Evolutionary conservation across 2,113 vertebrate genomes (phyloP).

Genomic region (Amblyornis subalaris): DNA sequence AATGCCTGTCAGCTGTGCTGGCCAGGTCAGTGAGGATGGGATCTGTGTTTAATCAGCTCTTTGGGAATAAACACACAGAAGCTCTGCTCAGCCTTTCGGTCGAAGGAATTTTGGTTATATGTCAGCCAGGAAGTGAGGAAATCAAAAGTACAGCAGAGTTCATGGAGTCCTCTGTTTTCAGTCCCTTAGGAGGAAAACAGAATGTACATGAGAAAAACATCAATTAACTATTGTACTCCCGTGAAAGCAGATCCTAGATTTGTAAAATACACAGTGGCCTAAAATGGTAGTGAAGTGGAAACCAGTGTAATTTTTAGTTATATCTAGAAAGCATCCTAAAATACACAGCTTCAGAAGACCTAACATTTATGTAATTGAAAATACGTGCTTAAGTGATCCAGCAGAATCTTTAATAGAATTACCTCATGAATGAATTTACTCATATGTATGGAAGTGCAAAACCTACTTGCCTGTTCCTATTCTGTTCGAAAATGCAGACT

Average conservation of each 20-base stretch:
- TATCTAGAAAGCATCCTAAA: background rate
- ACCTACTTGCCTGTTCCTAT: background rate
- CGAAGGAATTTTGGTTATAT: slow-evolving; percentile 27
- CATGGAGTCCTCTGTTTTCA: slow-evolving; percentile 20
- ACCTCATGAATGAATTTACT: background rate
- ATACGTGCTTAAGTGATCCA: background rate
- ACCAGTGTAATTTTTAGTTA: background rate
- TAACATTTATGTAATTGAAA: background rate
- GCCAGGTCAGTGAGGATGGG: background rate
- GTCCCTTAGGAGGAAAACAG: slow-evolving; percentile 30
- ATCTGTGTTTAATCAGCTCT: background rate
- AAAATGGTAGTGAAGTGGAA: background rate
- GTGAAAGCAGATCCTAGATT: background rate
- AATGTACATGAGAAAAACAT: slow-evolving; percentile 19
- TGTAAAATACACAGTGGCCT: background rate
- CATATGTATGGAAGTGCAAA: background rate
- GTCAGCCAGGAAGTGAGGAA: slow-evolving; percentile 47
- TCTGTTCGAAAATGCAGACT: background rate
- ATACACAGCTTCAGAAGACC: background rate
- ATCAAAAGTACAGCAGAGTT: slow-evolving; percentile 45
- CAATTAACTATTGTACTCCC: slow-evolving; percentile 1
- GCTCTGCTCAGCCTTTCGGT: background rate
- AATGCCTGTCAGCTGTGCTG: background rate
- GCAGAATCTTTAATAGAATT: background rate
- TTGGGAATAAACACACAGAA: slow-evolving; percentile 33